A percentile compares a stretch with the other conserved stretches of the same genome.
These are phyloP conservation scores for Perodicticus potto DNA, from an alignment of 2,797 vertebrate genomes.

Conservation along the genomic window DNA sequence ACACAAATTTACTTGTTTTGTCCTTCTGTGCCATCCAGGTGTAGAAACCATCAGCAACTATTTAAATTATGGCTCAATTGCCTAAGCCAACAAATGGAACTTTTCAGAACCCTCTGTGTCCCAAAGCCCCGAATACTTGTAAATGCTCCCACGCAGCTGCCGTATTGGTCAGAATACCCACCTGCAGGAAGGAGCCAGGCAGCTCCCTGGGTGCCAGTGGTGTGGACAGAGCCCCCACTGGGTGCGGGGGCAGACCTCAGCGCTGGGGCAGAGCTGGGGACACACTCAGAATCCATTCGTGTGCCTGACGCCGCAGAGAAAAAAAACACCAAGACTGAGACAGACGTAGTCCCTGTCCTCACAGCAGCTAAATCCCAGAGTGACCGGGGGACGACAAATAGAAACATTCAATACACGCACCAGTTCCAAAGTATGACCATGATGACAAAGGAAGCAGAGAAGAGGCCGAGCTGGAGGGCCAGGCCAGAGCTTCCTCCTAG, in stretches of 20 bases:
- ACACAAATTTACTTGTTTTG: conserved; percentile 40
- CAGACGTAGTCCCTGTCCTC: not conserved
- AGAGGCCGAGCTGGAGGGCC: not conserved
- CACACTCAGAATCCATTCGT: not conserved
- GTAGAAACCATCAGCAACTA: conserved; percentile 74
- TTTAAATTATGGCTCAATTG: not conserved
- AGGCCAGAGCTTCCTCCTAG: not conserved
- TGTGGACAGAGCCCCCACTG: not conserved
- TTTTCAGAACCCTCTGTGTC: not conserved
- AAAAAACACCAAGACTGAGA: not conserved
- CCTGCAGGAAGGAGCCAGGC: not conserved
- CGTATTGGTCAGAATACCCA: not conserved
- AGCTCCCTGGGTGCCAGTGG: not conserved
- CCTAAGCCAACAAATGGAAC: not conserved
- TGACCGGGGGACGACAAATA: not conserved
- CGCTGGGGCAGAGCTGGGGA: not conserved
- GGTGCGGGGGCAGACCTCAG: not conserved
- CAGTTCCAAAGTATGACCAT: not conserved
- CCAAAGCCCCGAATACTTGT: not conserved
- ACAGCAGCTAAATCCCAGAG: no score
- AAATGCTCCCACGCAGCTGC: not conserved
- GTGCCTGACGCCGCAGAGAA: not conserved
- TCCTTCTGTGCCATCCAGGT: conserved; percentile 79
- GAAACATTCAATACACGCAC: not conserved
- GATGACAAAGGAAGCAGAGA: not conserved